phyloP scores from a whole-genome alignment of 2,888 invertebrate genomes.

The Rhamphomyia laevipes region DNA sequence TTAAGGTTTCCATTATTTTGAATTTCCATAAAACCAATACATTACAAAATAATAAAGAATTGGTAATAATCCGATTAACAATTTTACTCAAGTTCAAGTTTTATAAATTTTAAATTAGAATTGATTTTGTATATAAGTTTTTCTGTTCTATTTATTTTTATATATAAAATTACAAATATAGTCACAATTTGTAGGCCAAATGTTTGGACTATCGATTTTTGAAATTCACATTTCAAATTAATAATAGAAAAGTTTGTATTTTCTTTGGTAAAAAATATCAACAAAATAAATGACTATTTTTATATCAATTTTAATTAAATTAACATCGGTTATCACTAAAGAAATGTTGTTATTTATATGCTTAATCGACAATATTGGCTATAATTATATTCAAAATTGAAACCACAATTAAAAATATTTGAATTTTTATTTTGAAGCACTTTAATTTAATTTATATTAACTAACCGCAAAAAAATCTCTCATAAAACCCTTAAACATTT shows the following conservation, averaged over 20 bases:
- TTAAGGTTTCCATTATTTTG: constrained; percentile 2
- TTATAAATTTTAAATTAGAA: too few relatives aligned
- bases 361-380: too few relatives aligned
- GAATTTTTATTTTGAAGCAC: background rate
- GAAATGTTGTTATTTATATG: too few relatives aligned
- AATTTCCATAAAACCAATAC: background rate
- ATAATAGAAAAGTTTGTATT: background rate
- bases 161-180: background rate
- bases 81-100: too few relatives aligned
- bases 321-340: too few relatives aligned
- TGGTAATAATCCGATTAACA: too few relatives aligned
- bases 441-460: constrained; percentile 8
- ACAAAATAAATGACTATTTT: too few relatives aligned
- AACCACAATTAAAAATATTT: background rate
- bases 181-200: background rate
- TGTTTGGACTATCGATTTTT: background rate
- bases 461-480: constrained; percentile 35
- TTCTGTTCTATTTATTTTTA: background rate
- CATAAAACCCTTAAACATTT: constrained; percentile 29
- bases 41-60: background rate
- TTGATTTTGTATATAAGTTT: too few relatives aligned
- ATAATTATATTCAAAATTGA: background rate
- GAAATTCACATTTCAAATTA: constrained; percentile 1
- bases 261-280: too few relatives aligned
- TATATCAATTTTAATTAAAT: background rate